These are phyloP conservation scores for Merluccius polli DNA, from an alignment of 2,797 vertebrate genomes.

Conservation along the genomic window DNA sequence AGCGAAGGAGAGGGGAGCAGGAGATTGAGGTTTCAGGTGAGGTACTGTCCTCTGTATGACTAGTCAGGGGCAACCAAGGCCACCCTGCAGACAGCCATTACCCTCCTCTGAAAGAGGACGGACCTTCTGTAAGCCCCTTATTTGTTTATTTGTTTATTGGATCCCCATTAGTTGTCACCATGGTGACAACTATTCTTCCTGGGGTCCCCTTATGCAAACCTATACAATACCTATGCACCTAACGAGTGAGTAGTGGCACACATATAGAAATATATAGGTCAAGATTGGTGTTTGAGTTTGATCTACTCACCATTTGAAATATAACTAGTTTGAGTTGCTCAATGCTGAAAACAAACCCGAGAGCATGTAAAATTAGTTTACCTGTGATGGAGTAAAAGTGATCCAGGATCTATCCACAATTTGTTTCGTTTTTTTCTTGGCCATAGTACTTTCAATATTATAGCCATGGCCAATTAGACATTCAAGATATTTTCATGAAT, in stretches of 20 bases:
- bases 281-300: background rate
- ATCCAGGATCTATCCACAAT: no score
- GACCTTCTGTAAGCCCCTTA: constrained; percentile 70
- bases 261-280: background rate
- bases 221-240: background rate
- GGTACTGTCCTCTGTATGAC: constrained; percentile 89
- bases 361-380: no score
- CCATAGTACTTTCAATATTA: background rate
- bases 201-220: background rate
- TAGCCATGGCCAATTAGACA: background rate
- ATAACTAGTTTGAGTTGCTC: background rate
- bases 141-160: no score
- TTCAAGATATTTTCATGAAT: background rate
- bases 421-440: background rate
- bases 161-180: no score
- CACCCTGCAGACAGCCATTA: constrained; percentile 43
- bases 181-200: no score
- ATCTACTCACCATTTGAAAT: background rate
- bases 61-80: constrained; percentile 68
- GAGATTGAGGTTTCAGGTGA: constrained; percentile 77
- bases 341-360: background rate
- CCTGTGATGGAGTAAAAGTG: no score
- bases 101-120: constrained; percentile 78
- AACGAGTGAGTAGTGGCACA: background rate
- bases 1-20: constrained; percentile 76